Conservation (phyloP, 2,888 invertebrate species). For the Cephus nigrinus region DNA sequence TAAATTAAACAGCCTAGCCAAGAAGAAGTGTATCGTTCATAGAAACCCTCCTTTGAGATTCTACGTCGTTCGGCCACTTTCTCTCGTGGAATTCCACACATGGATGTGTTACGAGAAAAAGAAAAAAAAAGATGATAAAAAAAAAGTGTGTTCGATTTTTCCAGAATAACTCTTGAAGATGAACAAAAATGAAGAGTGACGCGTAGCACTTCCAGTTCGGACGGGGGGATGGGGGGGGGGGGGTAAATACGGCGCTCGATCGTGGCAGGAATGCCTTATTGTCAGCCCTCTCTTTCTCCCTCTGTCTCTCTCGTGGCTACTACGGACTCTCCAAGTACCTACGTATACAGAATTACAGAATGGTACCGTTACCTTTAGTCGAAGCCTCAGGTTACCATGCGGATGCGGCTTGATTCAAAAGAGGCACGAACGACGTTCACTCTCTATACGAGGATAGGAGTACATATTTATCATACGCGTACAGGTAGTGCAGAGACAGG, state of each 20-base stretch:
- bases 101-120: background rate
- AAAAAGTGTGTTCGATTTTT: background rate
- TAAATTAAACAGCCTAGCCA: background rate
- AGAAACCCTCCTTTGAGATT: background rate
- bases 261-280: background rate
- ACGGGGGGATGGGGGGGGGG: too few relatives aligned
- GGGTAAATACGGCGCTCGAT: background rate
- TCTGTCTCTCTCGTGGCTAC: conserved; percentile 9
- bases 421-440: background rate
- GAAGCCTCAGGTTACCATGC: conserved; percentile 4
- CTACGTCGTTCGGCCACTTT: background rate
- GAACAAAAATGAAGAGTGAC: conserved; percentile 4
- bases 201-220: background rate
- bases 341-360: background rate
- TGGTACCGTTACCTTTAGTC: conserved; percentile 10
- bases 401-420: background rate
- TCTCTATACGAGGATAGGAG: background rate
- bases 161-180: background rate
- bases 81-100: background rate
- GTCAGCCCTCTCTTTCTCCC: conserved; percentile 6
- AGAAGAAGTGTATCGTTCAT: background rate
- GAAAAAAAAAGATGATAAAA: background rate
- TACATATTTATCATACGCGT: background rate
- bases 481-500: background rate
- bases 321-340: conserved; percentile 10